Evolutionary conservation across 2,888 invertebrate genomes (phyloP), one percentile per base, ranked within the genome.

Genomic region (Cheilosia vulpina): DNA sequence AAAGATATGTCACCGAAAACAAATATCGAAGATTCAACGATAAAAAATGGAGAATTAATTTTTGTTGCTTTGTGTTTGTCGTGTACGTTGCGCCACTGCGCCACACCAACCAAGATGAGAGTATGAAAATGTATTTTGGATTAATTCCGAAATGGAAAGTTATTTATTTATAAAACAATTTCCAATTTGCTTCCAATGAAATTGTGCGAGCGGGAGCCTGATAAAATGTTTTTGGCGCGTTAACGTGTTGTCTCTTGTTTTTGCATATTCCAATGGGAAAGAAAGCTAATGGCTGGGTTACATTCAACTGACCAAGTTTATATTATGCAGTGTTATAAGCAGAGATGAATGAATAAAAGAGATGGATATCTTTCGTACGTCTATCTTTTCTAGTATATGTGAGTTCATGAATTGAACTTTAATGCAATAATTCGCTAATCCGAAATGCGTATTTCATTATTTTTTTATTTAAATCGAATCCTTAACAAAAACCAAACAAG

Each of bases 131-230:
- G 65, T 78, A 79, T 47, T 79, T 79, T 84, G 83, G 45, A 78
- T 53, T 71, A 66, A 76, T 79, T 80, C 71, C 71, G 66, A 66
- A 79, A 84, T 79, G 79, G 84, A 79, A 79, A 84, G 84, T 79
- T 79, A 79, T 84, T 84, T 84, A 84, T 84, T 84, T 84, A 84
- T 84, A 84, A 79, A 76, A 84, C 69, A 65, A 45, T 69, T 69
- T 71, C 63, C 78, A 60, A 78, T 63, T 62, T 19, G 68, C 60
- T 47, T 84, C 65, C 41, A 62, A 76, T 60, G 27, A 60, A 58
- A 7, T 15, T 24, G 79, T 55, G 69, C 5, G 58, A 75, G 31
- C 17, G 43, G 65, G 55, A 15, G 6, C 1, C 11, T 47, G 31
- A 31, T 11, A 21, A 5, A 7, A 38, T 9, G 4, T 17, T 11